phyloP scores from a whole-genome alignment of 2,113 vertebrate species.

The Melanotaenia duboulayi region DNA sequence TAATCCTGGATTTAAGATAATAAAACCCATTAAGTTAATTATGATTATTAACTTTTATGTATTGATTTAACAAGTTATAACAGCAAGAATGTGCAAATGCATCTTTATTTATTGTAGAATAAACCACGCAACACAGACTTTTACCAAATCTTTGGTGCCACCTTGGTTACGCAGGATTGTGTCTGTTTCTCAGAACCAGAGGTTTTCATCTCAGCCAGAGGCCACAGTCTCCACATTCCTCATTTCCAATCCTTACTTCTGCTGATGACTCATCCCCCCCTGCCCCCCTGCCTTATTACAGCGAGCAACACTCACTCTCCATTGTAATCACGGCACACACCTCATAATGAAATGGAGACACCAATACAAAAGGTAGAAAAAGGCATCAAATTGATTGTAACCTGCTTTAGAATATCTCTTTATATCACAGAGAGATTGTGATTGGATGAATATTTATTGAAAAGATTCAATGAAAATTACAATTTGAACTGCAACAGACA shows the following conservation, averaged over 20 bases:
- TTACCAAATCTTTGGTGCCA: slow-evolving; percentile 46
- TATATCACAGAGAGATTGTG: slow-evolving; percentile 35
- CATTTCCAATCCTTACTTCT: slow-evolving; percentile 72
- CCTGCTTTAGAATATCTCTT: slow-evolving; percentile 53
- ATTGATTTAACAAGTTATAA: slow-evolving; percentile 3
- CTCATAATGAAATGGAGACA: slow-evolving; percentile 74
- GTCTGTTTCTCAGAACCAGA: slow-evolving; percentile 80
- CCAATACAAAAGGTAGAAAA: slow-evolving; percentile 47
- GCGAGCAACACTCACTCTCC: slow-evolving; percentile 82
- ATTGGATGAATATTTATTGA: slow-evolving; percentile 37
- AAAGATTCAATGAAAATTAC: slow-evolving; percentile 15
- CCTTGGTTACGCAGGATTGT: slow-evolving; percentile 53
- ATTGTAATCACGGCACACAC: slow-evolving; percentile 82
- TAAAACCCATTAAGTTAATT: too few species aligned
- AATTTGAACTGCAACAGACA: background rate
- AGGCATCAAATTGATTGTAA: slow-evolving; percentile 72
- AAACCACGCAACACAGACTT: slow-evolving; percentile 16
- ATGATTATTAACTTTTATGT: background rate
- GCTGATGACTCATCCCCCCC: slow-evolving; percentile 88
- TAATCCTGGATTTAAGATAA: too few species aligned
- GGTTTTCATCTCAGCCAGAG: slow-evolving; percentile 87
- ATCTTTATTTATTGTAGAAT: slow-evolving; percentile 21
- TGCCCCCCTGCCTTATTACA: slow-evolving; percentile 85
- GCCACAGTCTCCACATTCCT: slow-evolving; percentile 77
- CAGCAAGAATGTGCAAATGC: background rate